Evolutionary conservation across 1,140 invertebrate genomes (phyloP), one percentile per base, ranked within the genome.

Genomic region (Microplitis demolitor): DNA sequence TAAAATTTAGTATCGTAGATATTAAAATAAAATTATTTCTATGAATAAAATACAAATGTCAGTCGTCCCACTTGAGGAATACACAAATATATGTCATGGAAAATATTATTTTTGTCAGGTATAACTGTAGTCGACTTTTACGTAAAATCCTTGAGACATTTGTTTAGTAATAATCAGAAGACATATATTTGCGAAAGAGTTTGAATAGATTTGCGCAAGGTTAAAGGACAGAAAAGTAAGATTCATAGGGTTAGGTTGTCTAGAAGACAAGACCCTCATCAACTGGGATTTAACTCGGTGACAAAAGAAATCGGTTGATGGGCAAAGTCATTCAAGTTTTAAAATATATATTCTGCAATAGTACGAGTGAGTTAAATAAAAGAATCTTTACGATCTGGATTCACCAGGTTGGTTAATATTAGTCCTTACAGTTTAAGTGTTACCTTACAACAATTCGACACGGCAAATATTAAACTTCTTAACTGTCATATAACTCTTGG

Each of bases 381-480:
- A 45, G 39, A 6, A 45, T 24, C 13, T 13, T 50, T 13, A 54
- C 11, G 53, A 54, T 54, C 11, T 54, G 11, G 53, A 54, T 54
- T 54, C 9, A 54, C 53, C 53, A 16, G 53, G 34, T 37, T 9
- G 67, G 16, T 9, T 31, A 71, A 8, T 14, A 50, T 37, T 14
- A 33, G n/a, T n/a, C 50, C 56, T 61, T n/a, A 4, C 13, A 51
- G 6, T 66, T 71, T 63, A 37, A 9, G 39, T 71, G 60, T 71
- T 5, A 64, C 69, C 61, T 71, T 64, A 61, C 14, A 60, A 60
- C 45, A 63, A 71, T 71, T 71, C 13, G 69, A 71, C 69, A 71
- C 62, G 69, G 69, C 31, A 64, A 9, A 71, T 64, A 62, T 53
- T 33, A 71, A 71, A 71, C 33, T 9, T 37, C 56, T 24, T 39